A percentile compares a stretch with the other conserved stretches of the same genome.
Conservation (phyloP, 2,113 vertebrate species). For the Neotoma lepida region DNA sequence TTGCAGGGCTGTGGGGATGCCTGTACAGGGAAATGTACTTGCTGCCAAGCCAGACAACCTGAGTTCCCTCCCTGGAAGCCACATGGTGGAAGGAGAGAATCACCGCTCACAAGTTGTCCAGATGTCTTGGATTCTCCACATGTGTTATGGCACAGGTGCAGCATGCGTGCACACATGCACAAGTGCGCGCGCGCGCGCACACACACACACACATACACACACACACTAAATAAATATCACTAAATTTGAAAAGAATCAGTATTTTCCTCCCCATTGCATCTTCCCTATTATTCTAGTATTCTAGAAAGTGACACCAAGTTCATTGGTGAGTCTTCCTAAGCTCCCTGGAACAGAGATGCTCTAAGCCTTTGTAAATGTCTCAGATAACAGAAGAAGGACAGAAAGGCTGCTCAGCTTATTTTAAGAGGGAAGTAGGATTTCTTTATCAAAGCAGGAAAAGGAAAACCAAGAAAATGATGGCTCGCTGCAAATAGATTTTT, state of each 20-base stretch:
- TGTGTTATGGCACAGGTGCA: neutral
- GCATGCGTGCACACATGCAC: neutral
- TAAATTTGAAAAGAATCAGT: neutral
- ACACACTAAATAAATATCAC: neutral
- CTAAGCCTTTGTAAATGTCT: neutral
- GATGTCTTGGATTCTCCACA: neutral
- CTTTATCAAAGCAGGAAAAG: neutral
- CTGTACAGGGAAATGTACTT: neutral
- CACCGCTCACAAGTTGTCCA: neutral
- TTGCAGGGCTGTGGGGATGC: neutral
- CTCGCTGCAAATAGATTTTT: neutral
- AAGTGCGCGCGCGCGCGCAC: too few relatives aligned
- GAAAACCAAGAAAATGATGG: neutral
- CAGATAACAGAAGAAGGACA: neutral
- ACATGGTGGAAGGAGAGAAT: neutral
- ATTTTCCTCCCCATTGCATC: neutral
- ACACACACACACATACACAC: too few relatives aligned
- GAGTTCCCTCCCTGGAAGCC: neutral
- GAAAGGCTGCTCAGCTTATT: neutral
- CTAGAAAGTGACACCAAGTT: neutral
- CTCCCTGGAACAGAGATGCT: neutral
- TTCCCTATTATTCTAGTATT: neutral
- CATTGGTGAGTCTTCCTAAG: neutral
- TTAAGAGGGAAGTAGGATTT: neutral
- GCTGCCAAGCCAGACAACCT: neutral